Base-by-base conservation (phyloP, 2,797 vertebrate genomes). In the Alectoris magna region DNA sequence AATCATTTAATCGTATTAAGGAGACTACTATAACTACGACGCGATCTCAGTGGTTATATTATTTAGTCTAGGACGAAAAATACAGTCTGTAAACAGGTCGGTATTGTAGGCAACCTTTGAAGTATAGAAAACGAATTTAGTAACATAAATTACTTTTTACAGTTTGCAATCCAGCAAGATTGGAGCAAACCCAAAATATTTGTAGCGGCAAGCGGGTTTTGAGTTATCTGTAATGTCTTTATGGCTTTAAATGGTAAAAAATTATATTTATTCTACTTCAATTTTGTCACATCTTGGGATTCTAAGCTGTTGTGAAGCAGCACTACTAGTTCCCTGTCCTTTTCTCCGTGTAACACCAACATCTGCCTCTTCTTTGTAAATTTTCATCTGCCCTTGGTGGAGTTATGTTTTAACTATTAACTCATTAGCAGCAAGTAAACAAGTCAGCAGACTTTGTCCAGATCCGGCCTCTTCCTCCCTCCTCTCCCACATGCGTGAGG, bases 381-480 rank as follows among this genome's bases (percentile, higher is more conserved):
- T 53, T 34, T 23, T 39, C 29, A 27, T 55, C 23, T 95, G 91
- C 69, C 90, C 88, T 96, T 93, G 81, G 17, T 92, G 49, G 73
- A 67, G 93, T 94, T 95, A 94, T 91, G 93, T 94, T 96, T 95
- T 95, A 97, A 97, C 91, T 79, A 55, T 93, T 94, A 93, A 94
- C 88, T 91, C 55, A 55, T 94, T 91, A 90, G 80, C 69, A 78
- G 60, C 74, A 92, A 87, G 87, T 93, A 95, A 96, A 95, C 92
- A 96, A 78, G 63, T 55, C 69, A 51, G 24, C 91, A 97, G 96
- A 97, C 94, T 95, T 97, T 95, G 95, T 72, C 83, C 95, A 36
- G 56, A 10, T 34, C 2, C 5, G 58, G 53, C 43, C 85, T 82
- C 44, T 82, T 11, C 22, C 22, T 36, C 46, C 62, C 29, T 12